Evolutionary conservation across 2,113 vertebrate species (phyloP).

Genomic region (Dasyurus viverrinus): DNA sequence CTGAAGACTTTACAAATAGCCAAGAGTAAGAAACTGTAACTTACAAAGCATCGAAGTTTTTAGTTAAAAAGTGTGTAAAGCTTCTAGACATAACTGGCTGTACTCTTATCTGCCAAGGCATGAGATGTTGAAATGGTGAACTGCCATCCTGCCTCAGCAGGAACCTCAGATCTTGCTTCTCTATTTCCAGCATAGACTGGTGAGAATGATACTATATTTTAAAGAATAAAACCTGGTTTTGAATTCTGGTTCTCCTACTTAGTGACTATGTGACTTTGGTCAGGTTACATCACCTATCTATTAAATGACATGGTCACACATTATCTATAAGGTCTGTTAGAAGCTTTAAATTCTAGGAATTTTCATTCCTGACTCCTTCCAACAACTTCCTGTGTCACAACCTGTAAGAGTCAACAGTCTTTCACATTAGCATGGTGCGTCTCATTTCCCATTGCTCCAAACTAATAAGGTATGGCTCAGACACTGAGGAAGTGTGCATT

Average conservation of each 20-base stretch:
- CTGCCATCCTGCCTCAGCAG: background rate
- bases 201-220: background rate
- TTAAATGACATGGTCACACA: background rate
- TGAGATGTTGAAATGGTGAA: background rate
- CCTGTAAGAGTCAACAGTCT: background rate
- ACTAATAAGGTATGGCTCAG: background rate
- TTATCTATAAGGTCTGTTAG: background rate
- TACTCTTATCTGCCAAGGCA: background rate
- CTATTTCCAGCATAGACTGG: background rate
- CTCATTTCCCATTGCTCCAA: background rate
- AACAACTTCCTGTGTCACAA: background rate
- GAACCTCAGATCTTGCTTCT: background rate
- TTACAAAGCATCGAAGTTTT: background rate
- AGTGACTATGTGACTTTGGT: background rate
- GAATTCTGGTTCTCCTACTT: background rate
- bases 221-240: background rate
- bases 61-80: background rate
- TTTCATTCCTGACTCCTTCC: background rate
- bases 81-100: background rate
- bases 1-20: background rate
- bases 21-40: background rate
- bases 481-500: background rate
- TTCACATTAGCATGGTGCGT: background rate
- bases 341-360: background rate
- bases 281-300: background rate